Evolutionary conservation across 2,113 vertebrate species (phyloP), one percentile per base, ranked within the genome.

Genomic region (Salvelinus alpinus): DNA sequence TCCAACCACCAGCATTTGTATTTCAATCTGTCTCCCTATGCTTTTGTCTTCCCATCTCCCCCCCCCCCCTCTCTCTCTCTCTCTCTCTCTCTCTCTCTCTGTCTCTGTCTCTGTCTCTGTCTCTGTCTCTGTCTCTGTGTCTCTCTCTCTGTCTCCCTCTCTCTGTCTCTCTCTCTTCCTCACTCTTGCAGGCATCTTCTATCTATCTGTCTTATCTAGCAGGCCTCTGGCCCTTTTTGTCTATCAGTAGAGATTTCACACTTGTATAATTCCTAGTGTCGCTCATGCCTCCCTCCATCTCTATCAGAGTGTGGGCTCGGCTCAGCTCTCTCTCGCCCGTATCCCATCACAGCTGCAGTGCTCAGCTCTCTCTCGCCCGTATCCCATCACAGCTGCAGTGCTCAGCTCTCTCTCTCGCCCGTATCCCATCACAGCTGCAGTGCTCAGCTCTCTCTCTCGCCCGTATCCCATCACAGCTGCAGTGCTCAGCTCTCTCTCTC

Each of bases 181-280:
- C 47, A 38, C 31, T 18, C 20, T 29, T 24, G 4, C 64, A 59
- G n/a, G 31, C 47, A 44, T 78, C 75, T 80, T 64, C 72, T 75
- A 59, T 84, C 80, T 73, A 81, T 70, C 77, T 75, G 29, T 81
- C 77, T 85, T 79, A 81, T 88, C 86, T 82, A 65, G 76, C 65
- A 79, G 62, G 78, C 79, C 85, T 78, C 72, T 71, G 74, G 86
- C 79, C 79, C 68, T 69, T 74, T 65, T 84, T 86, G 70, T 86
- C 80, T 75, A 81, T 86, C 85, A 83, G 82, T 13, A 62, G 71
- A 82, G 78, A 90, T 88, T 85, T 90, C 77, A 75, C 84, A 87
- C 80, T 83, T 64, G 72, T 79, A 79, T 78, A 65, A 80, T 86
- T 82, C 76, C 48, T 51, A 9, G 14, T 75, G 73, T 75, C 71